Base-by-base conservation (phyloP, 2,888 invertebrate genomes). In the Tipula confusa region DNA sequence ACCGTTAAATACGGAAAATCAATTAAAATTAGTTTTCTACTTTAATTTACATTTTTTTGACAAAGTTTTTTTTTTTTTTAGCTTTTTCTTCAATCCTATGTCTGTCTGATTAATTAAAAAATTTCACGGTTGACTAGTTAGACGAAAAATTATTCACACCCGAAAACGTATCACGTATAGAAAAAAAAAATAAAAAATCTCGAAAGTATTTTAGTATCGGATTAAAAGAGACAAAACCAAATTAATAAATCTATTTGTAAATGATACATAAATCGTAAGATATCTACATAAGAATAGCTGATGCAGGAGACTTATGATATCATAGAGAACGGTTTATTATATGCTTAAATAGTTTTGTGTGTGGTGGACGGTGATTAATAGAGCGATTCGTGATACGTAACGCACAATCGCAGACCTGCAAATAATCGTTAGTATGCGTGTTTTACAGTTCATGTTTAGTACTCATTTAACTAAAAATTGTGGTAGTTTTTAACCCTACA, bases 1-100 rank as follows among this genome's bases (percentile, higher is more conserved):
- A 64, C 64, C 64, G 64, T 64, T 64, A 64, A 64, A 64, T 64
- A 64, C 64, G 64, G 64, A 24, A 64, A 64, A 64, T 64, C 64
- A 64, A 64, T 64, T 64, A 64, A 64, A 64, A 64, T 64, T 9
- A 64, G 18, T 64, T 64, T 64, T 64, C 64, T 64, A 64, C 64
- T 24, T 64, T 64, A 64, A 64, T 64, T 64, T 64, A 64, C 24
- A 64, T 64, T 64, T 64, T 33, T 64, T 64, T 64, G 64, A 64
- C 64, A 64, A 64, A 6, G 9, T 9, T 24, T 64, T 11, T 64
- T 43, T 43, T 1, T 15, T n/a, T 43, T 43, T 4, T 43, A 7
- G 18, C 15, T 43, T 6, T 15, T 15, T 43, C 1, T 24, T 24
- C 24, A 18, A 64, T 7, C 18, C 24, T 15, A 5, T 64, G 64